phyloP scores from a whole-genome alignment of 2,797 vertebrate genomes.

The Avahi laniger region DNA sequence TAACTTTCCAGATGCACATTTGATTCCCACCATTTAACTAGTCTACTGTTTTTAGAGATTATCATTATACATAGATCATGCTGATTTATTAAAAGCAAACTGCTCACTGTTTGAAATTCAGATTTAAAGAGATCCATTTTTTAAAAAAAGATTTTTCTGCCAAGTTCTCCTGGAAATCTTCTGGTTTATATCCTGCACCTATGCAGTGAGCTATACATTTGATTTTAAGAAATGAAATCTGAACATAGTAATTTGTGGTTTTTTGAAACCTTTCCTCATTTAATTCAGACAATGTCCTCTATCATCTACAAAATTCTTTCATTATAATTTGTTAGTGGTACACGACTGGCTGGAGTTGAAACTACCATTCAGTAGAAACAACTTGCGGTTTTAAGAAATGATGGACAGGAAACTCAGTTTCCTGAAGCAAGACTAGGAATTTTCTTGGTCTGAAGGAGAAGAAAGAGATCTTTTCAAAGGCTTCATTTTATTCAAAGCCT shows the following conservation, averaged over 20 bases:
- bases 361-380: neutral
- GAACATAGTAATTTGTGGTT: neutral
- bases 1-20: no score
- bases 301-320: conserved; percentile 49
- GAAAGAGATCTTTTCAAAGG: neutral
- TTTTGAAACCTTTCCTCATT: neutral
- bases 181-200: neutral
- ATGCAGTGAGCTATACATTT: neutral
- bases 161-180: neutral
- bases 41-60: neutral
- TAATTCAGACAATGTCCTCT: conserved; percentile 32
- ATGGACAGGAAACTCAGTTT: conserved; percentile 1
- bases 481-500: conserved; percentile 9
- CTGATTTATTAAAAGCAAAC: neutral
- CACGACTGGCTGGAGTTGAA: neutral
- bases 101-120: neutral
- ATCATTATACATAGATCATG: neutral
- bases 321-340: conserved; percentile 17
- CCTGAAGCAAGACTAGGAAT: neutral
- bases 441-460: neutral
- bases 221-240: conserved; percentile 14
- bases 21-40: no score
- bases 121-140: neutral
- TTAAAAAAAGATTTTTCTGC: neutral
- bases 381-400: neutral